phyloP scores from a whole-genome alignment of 2,888 invertebrate species.

The Acleris literana region DNA sequence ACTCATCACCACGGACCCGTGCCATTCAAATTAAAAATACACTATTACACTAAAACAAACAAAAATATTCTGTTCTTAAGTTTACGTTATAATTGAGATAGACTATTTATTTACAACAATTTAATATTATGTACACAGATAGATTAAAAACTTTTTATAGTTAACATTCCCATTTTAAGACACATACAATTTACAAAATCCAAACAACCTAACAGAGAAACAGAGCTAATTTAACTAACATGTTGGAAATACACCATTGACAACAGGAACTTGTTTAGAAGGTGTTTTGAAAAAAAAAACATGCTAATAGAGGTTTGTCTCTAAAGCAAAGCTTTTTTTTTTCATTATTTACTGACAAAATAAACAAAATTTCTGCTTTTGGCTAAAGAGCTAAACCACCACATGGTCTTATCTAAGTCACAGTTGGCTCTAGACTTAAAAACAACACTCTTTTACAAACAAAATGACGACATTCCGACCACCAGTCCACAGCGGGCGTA shows the following conservation, averaged over 20 bases:
- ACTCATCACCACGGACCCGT: conserved; percentile 6
- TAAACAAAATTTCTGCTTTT: no score
- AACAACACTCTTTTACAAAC: no score
- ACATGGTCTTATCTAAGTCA: no score
- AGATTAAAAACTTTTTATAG: conserved; percentile 60
- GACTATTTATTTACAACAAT: conserved; percentile 81
- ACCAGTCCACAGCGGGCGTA: no score
- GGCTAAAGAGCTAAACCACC: no score
- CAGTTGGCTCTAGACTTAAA: no score
- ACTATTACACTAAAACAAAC: conserved; percentile 35
- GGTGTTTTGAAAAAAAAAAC: no score
- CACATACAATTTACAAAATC: conserved; percentile 46
- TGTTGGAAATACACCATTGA: conserved; percentile 49
- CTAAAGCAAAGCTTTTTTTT: no score
- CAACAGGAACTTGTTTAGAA: no score
- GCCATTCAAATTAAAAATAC: conserved; percentile 25
- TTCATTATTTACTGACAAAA: no score
- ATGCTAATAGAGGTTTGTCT: no score
- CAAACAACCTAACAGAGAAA: conserved; percentile 28
- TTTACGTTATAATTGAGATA: conserved; percentile 66
- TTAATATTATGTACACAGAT: conserved; percentile 71
- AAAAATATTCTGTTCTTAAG: conserved; percentile 46
- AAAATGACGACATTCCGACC: no score
- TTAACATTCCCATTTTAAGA: conserved; percentile 53
- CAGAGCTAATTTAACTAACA: conserved; percentile 49